These are phyloP conservation scores for Uropetala carovei DNA, from an alignment of 2,888 invertebrate species.

Conservation along the genomic window DNA sequence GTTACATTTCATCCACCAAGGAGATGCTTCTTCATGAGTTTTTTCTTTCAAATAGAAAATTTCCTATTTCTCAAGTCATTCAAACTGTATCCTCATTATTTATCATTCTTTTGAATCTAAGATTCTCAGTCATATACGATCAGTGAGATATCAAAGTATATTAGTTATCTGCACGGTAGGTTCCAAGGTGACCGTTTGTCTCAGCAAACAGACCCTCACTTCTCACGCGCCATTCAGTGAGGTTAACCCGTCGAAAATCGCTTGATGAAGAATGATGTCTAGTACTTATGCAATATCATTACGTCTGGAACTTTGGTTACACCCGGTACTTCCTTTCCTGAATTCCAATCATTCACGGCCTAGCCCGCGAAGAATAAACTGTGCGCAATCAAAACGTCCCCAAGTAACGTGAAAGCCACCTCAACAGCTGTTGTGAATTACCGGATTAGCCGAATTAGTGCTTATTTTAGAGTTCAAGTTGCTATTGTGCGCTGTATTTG, in stretches of 20 bases:
- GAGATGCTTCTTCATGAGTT: too few relatives aligned
- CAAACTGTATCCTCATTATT: too few relatives aligned
- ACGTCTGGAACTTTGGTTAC: neutral
- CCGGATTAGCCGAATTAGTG: too few relatives aligned
- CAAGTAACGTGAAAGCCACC: neutral
- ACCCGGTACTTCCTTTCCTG: neutral
- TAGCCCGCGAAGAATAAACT: slow-evolving; percentile 50
- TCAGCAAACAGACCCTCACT: neutral
- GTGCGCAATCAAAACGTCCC: neutral
- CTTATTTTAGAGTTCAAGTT: neutral
- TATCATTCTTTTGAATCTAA: too few relatives aligned
- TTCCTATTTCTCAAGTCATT: too few relatives aligned
- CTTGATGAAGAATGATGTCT: slow-evolving; percentile 52
- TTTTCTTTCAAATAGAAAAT: too few relatives aligned
- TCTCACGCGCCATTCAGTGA: neutral
- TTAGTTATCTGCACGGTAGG: neutral
- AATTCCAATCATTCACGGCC: neutral
- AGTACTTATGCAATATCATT: neutral
- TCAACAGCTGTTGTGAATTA: neutral
- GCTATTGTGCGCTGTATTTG: neutral
- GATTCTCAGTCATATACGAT: too few relatives aligned
- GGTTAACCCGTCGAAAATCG: neutral
- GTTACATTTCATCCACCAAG: too few relatives aligned
- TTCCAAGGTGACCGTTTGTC: slow-evolving; percentile 15
- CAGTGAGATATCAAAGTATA: too few relatives aligned